These are phyloP conservation scores for Alligator sinensis DNA, from an alignment of 2,113 vertebrate genomes.

Conservation along the genomic window DNA sequence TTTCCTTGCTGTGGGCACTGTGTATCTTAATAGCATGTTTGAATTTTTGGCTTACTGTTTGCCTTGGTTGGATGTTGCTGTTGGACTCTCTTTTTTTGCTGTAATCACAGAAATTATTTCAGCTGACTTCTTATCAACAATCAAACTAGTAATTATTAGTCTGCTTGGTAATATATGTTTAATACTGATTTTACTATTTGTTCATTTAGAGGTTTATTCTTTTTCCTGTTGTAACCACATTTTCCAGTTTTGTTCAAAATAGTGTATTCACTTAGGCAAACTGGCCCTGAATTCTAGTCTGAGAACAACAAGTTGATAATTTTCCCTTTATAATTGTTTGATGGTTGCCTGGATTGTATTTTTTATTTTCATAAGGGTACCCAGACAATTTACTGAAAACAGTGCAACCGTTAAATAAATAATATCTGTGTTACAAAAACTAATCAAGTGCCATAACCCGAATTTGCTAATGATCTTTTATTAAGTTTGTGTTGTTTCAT, in stretches of 20 bases:
- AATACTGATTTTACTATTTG: constrained; percentile 55
- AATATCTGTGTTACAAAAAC: not conserved
- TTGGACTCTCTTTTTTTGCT: constrained; percentile 17
- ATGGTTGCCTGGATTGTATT: not conserved
- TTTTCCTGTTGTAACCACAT: constrained; percentile 37
- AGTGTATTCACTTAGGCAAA: constrained; percentile 21
- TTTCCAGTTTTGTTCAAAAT: constrained; percentile 49
- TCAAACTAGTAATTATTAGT: constrained; percentile 67
- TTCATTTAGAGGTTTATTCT: constrained; percentile 53
- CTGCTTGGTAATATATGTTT: constrained; percentile 62
- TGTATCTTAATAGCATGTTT: constrained; percentile 70
- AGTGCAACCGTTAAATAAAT: not conserved
- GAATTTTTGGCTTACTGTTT: constrained; percentile 63
- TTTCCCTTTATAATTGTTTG: not conserved
- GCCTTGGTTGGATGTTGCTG: constrained; percentile 48
- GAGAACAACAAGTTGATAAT: not conserved
- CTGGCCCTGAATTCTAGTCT: not conserved
- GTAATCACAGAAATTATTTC: constrained; percentile 51
- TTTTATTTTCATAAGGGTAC: not conserved
- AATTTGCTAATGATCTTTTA: not conserved
- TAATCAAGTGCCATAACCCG: not conserved
- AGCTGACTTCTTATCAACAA: constrained; percentile 56
- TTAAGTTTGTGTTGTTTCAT: not conserved
- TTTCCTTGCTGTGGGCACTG: constrained; percentile 52
- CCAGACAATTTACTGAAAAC: not conserved